Conservation (phyloP, 2,888 invertebrate species). For the Lysandra bellargus region DNA sequence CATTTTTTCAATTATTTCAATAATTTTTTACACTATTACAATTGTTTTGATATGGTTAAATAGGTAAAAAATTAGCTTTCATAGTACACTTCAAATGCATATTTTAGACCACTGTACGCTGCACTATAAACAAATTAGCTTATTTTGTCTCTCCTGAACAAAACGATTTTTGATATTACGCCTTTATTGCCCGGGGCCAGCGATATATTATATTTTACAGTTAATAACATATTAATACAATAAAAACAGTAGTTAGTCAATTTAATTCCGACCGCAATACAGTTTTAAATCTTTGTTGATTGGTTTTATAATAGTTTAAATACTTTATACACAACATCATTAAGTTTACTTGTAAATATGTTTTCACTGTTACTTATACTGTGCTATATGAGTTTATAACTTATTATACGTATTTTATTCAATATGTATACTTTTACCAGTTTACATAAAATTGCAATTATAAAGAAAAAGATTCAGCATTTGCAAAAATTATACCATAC, state of each 20-base stretch:
- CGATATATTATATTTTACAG: background rate
- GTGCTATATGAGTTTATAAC: background rate
- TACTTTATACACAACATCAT: background rate
- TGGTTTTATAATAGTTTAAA: slow-evolving; percentile 2
- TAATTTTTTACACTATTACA: no score
- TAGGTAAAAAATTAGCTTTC: no score
- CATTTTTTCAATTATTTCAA: no score
- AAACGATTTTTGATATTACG: no score
- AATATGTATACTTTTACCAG: background rate
- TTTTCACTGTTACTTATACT: background rate
- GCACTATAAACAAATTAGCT: no score
- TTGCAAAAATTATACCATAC: background rate
- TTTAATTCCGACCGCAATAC: background rate
- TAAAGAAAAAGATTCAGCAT: background rate
- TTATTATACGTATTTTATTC: background rate
- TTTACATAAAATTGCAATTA: background rate
- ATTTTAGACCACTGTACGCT: no score
- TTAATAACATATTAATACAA: background rate
- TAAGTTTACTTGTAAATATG: background rate
- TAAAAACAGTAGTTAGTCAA: background rate
- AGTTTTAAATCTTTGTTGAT: background rate
- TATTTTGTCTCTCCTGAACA: no score
- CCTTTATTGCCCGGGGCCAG: no score
- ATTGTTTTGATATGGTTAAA: no score
- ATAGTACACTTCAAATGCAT: no score